Base-by-base conservation (phyloP, 1,140 invertebrate species). In the Cardiocondyla obscurior region DNA sequence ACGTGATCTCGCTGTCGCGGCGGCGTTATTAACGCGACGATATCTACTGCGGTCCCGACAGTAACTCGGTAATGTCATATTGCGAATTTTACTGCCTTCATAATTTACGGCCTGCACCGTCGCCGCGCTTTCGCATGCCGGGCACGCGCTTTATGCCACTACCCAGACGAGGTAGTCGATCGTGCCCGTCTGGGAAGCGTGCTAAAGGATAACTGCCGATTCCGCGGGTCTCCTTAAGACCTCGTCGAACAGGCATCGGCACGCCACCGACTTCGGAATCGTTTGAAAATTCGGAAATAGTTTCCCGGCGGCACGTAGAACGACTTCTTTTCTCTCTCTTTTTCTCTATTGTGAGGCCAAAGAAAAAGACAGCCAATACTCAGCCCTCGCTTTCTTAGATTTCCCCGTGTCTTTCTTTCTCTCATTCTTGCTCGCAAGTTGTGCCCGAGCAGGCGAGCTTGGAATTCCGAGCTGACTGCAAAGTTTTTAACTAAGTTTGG, bases 401-500 rank as follows among this genome's bases (percentile, higher is more conserved):
- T 77, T 77, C 46, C 51, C 67, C 74, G 74, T 79, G 60, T 79
- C 74, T 79, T 55, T 79, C 74, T 67, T 42, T 44, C 36, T n/a
- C 64, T 62, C 60, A 25, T n/a, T 39, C 22, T 33, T 36, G 30
- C 62, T 39, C 4, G 28, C 30, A 46, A 67, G 19, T 33, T 39
- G 44, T 14, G 44, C 51, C 6, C 74, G 44, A 77, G 60, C 44
- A 82, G 69, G 86, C 90, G 85, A 91, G 89, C 79, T 87, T 77
- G 83, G 83, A 90, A 91, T 91, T 91, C 89, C 90, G 67, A 86
- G 89, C 90, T 89, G 88, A 89, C 88, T 91, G 83, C 83, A 87
- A 91, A 91, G 88, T 91, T 91, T 91, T 90, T 90, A 91, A 91
- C 90, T 91, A 90, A 91, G 90, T 91, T 91, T 86, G 83, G 85